These are phyloP conservation scores for Petroica traversi DNA, from an alignment of 2,113 vertebrate genomes.

Conservation along the genomic window DNA sequence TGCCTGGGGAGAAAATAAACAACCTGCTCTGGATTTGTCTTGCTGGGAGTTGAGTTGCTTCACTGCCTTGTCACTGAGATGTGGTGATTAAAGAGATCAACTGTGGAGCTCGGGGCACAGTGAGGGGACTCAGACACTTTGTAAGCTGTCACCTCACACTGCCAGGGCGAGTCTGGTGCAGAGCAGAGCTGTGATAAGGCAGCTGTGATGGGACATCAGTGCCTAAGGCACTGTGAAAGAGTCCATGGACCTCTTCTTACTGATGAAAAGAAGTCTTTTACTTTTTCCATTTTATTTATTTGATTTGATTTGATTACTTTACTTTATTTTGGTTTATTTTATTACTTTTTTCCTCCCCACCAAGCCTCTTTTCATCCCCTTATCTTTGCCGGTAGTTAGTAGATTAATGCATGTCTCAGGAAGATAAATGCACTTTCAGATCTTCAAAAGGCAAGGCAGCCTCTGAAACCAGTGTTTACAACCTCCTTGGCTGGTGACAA, in stretches of 20 bases:
- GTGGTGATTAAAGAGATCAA: not conserved
- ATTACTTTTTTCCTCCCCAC: not conserved
- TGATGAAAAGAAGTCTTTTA: not conserved
- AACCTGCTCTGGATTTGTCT: not conserved
- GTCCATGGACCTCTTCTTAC: not conserved
- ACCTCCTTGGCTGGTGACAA: not conserved
- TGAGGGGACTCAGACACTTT: not conserved
- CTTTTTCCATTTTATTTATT: not conserved
- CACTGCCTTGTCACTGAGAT: not conserved
- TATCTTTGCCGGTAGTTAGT: conserved; percentile 12
- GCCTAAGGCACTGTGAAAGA: conserved; percentile 4
- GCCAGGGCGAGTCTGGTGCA: not conserved
- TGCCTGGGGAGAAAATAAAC: not conserved
- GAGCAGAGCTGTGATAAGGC: conserved; percentile 36
- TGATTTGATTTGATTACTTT: not conserved
- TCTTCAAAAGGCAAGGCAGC: conserved; percentile 44
- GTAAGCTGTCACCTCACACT: conserved; percentile 22
- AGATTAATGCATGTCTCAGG: conserved; percentile 33
- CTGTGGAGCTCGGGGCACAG: not conserved
- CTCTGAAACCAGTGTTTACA: conserved; percentile 24
- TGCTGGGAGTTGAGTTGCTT: conserved; percentile 2
- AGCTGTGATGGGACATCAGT: not conserved
- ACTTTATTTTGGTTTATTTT: not conserved
- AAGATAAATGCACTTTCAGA: conserved; percentile 59
- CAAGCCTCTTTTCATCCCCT: conserved; percentile 19